Conservation (phyloP, 2,113 vertebrate species). For the Poicephalus gulielmi region DNA sequence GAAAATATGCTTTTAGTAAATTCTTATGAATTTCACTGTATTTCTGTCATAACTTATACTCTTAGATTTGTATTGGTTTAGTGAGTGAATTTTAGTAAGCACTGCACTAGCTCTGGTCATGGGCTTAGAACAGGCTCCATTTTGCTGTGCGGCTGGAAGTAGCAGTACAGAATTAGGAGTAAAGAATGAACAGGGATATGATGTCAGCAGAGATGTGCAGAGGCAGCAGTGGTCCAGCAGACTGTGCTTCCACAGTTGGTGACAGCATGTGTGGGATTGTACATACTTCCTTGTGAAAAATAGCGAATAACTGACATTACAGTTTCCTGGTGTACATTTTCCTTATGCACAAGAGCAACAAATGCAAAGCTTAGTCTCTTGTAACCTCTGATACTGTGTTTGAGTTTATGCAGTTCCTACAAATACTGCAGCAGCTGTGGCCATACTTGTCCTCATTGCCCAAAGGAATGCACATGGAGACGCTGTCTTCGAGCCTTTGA, state of each 20-base stretch:
- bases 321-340: slow-evolving; percentile 23
- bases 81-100: not conserved
- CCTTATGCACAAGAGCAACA: not conserved
- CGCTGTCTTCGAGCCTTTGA: not conserved
- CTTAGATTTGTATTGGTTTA: not conserved
- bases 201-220: not conserved
- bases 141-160: not conserved
- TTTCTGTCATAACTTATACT: not conserved
- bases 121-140: not conserved
- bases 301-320: not conserved
- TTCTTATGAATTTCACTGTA: not conserved
- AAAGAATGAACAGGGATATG: not conserved
- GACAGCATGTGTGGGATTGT: not conserved
- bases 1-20: not conserved
- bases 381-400: slow-evolving; percentile 56
- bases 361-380: slow-evolving; percentile 49
- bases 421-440: slow-evolving; percentile 69
- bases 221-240: not conserved
- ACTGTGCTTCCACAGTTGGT: not conserved
- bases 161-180: too few relatives aligned
- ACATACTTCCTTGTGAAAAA: slow-evolving; percentile 12
- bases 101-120: accelerated
- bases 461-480: not conserved
- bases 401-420: slow-evolving; percentile 41
- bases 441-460: slow-evolving; percentile 54